These are phyloP conservation scores for Crotalus horridus DNA, from an alignment of 2,113 vertebrate species.

Conservation along the genomic window DNA sequence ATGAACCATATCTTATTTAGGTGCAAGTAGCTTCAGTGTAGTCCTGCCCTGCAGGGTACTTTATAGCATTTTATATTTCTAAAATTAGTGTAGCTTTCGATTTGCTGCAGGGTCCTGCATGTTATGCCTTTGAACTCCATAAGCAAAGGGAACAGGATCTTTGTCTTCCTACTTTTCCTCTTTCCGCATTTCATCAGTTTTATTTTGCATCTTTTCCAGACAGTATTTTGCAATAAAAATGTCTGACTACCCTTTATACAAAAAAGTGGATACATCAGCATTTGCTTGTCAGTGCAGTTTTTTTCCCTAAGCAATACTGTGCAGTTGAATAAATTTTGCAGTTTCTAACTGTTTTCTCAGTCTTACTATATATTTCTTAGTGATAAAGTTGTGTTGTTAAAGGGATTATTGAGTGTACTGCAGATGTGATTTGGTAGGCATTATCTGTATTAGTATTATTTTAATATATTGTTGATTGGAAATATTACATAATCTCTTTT, in stretches of 20 bases:
- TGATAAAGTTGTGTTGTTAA: not conserved
- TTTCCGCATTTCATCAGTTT: slow-evolving; percentile 70
- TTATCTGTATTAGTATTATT: not conserved
- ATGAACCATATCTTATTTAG: slow-evolving; percentile 86
- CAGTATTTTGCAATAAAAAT: slow-evolving; percentile 73
- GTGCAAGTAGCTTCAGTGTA: slow-evolving; percentile 77
- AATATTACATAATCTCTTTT: not conserved
- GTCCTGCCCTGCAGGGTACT: slow-evolving; percentile 80
- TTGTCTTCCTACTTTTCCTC: slow-evolving; percentile 53
- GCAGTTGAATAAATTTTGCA: not conserved
- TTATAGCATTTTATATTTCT: slow-evolving; percentile 82
- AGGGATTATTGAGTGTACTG: not conserved
- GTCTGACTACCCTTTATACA: slow-evolving; percentile 65
- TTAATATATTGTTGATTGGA: not conserved
- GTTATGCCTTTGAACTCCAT: slow-evolving; percentile 84
- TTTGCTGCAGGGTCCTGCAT: slow-evolving; percentile 77
- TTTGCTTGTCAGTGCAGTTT: not conserved
- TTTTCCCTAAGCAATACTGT: not conserved
- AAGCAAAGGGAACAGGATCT: slow-evolving; percentile 78
- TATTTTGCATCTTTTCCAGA: slow-evolving; percentile 84
- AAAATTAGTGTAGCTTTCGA: slow-evolving; percentile 83
- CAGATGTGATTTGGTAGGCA: not conserved
- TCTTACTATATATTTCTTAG: not conserved
- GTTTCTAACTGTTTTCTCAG: not conserved
- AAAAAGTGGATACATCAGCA: slow-evolving; percentile 52